Conservation (phyloP, 2,113 vertebrate genomes). For the Azemiops feae region DNA sequence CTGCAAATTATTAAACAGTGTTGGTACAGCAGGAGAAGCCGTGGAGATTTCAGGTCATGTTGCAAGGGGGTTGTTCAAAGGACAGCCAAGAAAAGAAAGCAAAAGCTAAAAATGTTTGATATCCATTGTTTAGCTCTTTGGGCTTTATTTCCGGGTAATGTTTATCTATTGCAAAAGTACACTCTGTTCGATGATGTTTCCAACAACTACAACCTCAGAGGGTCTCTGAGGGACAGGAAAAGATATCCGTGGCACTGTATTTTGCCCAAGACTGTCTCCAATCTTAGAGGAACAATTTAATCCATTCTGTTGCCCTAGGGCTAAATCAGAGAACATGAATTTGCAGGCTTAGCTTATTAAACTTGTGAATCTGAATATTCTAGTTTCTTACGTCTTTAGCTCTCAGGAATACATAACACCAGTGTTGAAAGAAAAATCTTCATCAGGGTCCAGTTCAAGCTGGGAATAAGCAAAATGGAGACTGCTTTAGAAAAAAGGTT, state of each 20-base stretch:
- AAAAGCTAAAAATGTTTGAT: not conserved
- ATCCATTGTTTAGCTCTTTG: not conserved
- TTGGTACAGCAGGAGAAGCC: not conserved
- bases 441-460: no score
- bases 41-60: not conserved
- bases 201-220: not conserved
- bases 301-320: not conserved
- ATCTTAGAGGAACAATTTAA: not conserved
- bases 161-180: not conserved
- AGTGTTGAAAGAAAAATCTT: no score
- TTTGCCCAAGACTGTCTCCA: not conserved
- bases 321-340: not conserved
- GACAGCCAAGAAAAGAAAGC: not conserved
- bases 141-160: not conserved
- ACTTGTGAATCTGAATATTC: not conserved
- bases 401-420: not conserved
- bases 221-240: not conserved
- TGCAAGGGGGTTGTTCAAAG: not conserved
- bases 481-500: no score
- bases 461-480: no score
- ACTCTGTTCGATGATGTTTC: not conserved
- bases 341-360: not conserved
- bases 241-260: not conserved
- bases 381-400: not conserved
- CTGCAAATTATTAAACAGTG: not conserved